Conservation (phyloP, 2,888 invertebrate genomes). For the Drosophila paracracens region DNA sequence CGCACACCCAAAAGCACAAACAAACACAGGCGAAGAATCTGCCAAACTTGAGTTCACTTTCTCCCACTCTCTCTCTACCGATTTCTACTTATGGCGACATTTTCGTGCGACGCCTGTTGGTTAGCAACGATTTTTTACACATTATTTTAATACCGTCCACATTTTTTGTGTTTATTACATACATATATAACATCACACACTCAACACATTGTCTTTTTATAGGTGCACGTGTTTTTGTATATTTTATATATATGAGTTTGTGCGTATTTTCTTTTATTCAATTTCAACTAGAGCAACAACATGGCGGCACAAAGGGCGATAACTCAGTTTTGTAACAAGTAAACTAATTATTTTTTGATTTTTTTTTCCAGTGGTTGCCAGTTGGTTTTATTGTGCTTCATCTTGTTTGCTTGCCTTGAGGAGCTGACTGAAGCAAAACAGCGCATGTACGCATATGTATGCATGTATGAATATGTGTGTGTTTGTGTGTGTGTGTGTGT, state of each 20-base stretch:
- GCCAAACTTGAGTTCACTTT: constrained; percentile 11
- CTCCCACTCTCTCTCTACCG: constrained; percentile 3
- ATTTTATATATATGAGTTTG: constrained; percentile 25
- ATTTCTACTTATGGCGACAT: constrained; percentile 42
- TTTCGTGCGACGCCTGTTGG: constrained; percentile 48
- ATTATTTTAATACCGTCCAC: constrained; percentile 37
- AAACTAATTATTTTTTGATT: constrained; percentile 80
- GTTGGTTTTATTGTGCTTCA: constrained; percentile 41
- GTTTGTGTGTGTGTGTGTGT: constrained; percentile 10
- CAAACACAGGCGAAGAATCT: constrained; percentile 7
- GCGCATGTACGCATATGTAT: constrained; percentile 18
- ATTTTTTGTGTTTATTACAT: constrained; percentile 41
- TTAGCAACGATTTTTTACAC: constrained; percentile 62
- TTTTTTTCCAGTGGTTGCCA: constrained; percentile 50
- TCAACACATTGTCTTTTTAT: constrained; percentile 22
- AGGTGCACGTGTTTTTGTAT: constrained; percentile 12
- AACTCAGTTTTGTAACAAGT: constrained; percentile 80
- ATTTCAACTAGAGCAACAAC: constrained; percentile 69
- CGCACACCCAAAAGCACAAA: constrained; percentile 23
- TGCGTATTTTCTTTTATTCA: constrained; percentile 68
- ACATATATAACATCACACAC: constrained; percentile 54
- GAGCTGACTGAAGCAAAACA: constrained; percentile 10
- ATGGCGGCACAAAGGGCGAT: constrained; percentile 64
- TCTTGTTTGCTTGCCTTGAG: constrained; percentile 56
- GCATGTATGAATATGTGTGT: constrained; percentile 11